phyloP scores from a whole-genome alignment of 2,888 invertebrate species.

The Osmoderma eremita region DNA sequence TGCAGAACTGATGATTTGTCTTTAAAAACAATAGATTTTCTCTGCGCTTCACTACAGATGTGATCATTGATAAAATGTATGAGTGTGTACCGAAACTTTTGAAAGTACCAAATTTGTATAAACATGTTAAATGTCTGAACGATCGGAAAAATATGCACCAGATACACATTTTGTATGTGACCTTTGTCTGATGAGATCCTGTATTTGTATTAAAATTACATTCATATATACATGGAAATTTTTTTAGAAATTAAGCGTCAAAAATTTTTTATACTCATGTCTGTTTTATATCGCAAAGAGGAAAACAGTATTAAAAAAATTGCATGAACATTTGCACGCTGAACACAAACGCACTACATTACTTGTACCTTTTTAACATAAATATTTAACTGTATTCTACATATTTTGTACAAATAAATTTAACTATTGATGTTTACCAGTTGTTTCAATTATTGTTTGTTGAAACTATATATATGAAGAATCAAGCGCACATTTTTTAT shows the following conservation, averaged over 20 bases:
- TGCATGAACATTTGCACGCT: slow-evolving; percentile 55
- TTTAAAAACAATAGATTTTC: too few relatives aligned
- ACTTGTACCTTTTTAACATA: slow-evolving; percentile 43
- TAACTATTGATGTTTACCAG: slow-evolving; percentile 37
- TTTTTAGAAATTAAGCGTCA: slow-evolving; percentile 35
- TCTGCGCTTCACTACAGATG: too few relatives aligned
- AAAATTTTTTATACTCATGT: slow-evolving; percentile 52
- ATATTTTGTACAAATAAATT: slow-evolving; percentile 57
- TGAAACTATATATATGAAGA: slow-evolving; percentile 2
- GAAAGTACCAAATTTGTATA: neutral
- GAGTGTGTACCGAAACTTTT: too few relatives aligned
- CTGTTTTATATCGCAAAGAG: slow-evolving; percentile 43
- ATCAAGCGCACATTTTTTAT: slow-evolving; percentile 33
- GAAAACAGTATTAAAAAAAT: slow-evolving; percentile 41
- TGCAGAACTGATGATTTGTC: too few relatives aligned
- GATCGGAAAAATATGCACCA: slow-evolving; percentile 4
- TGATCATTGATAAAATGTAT: too few relatives aligned
- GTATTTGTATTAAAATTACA: slow-evolving; percentile 28
- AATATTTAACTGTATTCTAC: slow-evolving; percentile 43
- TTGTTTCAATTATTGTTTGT: slow-evolving; percentile 34
- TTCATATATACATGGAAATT: slow-evolving; percentile 24
- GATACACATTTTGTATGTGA: slow-evolving; percentile 20
- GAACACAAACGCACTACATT: slow-evolving; percentile 55
- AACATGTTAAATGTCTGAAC: neutral
- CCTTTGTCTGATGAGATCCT: slow-evolving; percentile 13